Conservation (phyloP, 2,888 invertebrate genomes). For the Melieria picta region DNA sequence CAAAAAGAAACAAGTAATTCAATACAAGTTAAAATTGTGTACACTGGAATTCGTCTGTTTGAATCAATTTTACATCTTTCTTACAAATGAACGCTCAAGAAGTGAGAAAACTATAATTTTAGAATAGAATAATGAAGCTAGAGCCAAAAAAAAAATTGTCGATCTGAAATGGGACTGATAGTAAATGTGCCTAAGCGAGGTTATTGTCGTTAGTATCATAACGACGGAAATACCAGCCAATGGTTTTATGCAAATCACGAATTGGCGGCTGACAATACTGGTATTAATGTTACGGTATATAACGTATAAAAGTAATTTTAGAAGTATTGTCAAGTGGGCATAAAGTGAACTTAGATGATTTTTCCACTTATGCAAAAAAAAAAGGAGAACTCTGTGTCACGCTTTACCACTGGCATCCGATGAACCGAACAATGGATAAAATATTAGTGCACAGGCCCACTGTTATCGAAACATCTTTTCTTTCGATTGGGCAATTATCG, state of each 20-base stretch:
- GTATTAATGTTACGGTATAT: slow-evolving; percentile 1
- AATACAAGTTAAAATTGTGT: background rate
- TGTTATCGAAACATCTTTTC: too few relatives aligned
- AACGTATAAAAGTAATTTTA: slow-evolving; percentile 7
- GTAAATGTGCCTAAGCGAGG: too few relatives aligned
- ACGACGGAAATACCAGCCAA: too few relatives aligned
- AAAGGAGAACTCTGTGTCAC: background rate
- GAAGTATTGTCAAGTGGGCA: slow-evolving; percentile 3
- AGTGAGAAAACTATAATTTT: background rate
- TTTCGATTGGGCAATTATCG: slow-evolving; percentile 1
- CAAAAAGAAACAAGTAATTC: too few relatives aligned
- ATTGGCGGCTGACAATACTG: slow-evolving; percentile 1
- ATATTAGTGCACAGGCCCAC: too few relatives aligned
- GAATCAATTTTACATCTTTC: slow-evolving; percentile 2
- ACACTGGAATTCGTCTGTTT: slow-evolving; percentile 1
- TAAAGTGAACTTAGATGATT: background rate
- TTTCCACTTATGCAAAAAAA: background rate
- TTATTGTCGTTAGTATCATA: too few relatives aligned
- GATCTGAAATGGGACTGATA: background rate
- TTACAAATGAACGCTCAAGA: background rate
- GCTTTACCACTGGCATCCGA: background rate
- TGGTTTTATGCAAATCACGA: slow-evolving; percentile 6
- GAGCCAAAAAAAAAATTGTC: slow-evolving; percentile 1
- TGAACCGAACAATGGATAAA: background rate
- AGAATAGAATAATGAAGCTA: background rate